These are phyloP conservation scores for Neomicropteryx cornuta DNA, from an alignment of 1,140 invertebrate genomes.

Conservation along the genomic window DNA sequence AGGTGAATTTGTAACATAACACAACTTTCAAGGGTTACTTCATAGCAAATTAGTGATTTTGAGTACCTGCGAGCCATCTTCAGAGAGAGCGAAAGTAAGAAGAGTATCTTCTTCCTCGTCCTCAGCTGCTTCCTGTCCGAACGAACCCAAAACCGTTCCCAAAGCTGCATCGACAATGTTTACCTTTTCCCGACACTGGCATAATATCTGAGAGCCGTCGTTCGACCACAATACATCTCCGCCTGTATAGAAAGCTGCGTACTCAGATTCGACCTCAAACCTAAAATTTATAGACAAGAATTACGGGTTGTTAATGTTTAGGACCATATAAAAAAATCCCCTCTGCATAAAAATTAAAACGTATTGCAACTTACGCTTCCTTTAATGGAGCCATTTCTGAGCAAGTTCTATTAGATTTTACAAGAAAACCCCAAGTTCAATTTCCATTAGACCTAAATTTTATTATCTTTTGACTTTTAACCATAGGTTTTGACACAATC, in stretches of 20 bases:
- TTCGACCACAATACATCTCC: conserved; percentile 67
- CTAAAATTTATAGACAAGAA: conserved; percentile 53
- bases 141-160: conserved; percentile 33
- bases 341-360: conserved; percentile 17
- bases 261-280: conserved; percentile 62
- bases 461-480: no score
- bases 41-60: no score
- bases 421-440: no score
- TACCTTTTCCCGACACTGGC: conserved; percentile 57
- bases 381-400: conserved; percentile 4
- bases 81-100: conserved; percentile 60
- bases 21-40: no score
- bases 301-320: background rate
- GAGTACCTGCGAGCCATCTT: no score
- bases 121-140: conserved; percentile 30
- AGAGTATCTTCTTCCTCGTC: conserved; percentile 57
- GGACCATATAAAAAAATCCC: conserved; percentile 18
- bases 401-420: conserved; percentile 1
- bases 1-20: no score
- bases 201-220: conserved; percentile 61
- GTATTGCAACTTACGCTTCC: conserved; percentile 11
- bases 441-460: no score
- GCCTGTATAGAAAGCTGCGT: conserved; percentile 77
- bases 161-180: conserved; percentile 55
- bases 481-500: no score